A percentile compares a stretch with the other conserved stretches of the same genome.
phyloP scores from a whole-genome alignment of 2,888 invertebrate species.

The Stenurella melanura region DNA sequence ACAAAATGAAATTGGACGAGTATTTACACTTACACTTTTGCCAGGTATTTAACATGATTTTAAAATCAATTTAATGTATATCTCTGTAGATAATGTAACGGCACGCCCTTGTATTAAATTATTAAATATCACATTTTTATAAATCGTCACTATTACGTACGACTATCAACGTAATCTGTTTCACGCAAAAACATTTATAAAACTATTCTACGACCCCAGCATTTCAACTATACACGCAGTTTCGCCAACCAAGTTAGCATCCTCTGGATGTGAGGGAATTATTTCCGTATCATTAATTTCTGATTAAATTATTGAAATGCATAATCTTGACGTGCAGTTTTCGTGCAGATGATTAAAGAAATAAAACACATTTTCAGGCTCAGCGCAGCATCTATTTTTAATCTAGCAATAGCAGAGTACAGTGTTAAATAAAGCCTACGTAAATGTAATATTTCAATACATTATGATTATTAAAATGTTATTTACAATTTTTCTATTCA shows the following conservation, averaged over 20 bases:
- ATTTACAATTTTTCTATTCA: conserved; percentile 29
- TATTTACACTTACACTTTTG: conserved; percentile 14
- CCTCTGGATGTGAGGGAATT: background rate
- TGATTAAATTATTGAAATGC: too few relatives aligned
- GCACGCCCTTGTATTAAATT: too few relatives aligned
- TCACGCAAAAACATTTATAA: too few relatives aligned
- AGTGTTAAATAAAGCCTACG: conserved; percentile 45
- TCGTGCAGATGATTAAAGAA: background rate
- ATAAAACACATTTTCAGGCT: conserved; percentile 29
- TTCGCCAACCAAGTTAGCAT: background rate
- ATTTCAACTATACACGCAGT: background rate
- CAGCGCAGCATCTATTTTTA: conserved; percentile 45
- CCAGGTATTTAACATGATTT: conserved; percentile 17
- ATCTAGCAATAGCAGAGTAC: conserved; percentile 51
- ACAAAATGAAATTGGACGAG: conserved; percentile 4
- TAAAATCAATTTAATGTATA: background rate
- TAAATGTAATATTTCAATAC: conserved; percentile 23
- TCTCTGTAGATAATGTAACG: too few relatives aligned
- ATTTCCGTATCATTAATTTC: too few relatives aligned
- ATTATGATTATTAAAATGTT: conserved; percentile 27
- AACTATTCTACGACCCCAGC: too few relatives aligned
- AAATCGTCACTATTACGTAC: too few relatives aligned
- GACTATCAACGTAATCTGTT: too few relatives aligned
- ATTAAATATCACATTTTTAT: too few relatives aligned
- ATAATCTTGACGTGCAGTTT: background rate